Conservation (phyloP, 2,797 vertebrate species). For the Periophthalmus magnuspinnatus region DNA sequence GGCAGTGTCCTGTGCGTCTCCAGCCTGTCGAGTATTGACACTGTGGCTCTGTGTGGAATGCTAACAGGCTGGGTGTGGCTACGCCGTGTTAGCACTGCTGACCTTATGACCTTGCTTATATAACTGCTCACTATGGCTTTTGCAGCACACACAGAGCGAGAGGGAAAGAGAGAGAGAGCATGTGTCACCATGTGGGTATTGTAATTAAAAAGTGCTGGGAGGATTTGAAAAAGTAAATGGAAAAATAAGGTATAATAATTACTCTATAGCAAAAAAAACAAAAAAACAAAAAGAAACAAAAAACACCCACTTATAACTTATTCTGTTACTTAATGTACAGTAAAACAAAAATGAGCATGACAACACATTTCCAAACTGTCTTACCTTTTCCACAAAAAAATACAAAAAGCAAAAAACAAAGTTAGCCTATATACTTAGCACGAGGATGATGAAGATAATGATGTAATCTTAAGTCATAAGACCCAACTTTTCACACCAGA, state of each 20-base stretch:
- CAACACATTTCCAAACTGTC: background rate
- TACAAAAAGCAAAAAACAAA: background rate
- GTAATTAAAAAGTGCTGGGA: background rate
- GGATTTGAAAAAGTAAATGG: too few relatives aligned
- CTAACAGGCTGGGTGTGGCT: constrained; percentile 58
- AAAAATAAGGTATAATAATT: background rate
- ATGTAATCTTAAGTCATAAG: constrained; percentile 19
- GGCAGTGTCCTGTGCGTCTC: constrained; percentile 35
- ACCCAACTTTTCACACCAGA: constrained; percentile 9
- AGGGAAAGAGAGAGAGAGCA: constrained; percentile 15
- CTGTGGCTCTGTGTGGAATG: constrained; percentile 53
- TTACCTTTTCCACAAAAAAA: background rate
- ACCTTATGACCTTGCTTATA: constrained; percentile 55
- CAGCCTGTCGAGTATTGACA: constrained; percentile 43
- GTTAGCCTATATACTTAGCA: background rate
- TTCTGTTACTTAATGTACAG: background rate
- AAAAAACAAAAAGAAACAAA: background rate
- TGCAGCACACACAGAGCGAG: constrained; percentile 23
- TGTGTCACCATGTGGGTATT: constrained; percentile 24
- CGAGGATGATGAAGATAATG: constrained; percentile 15
- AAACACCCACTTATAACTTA: background rate
- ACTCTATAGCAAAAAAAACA: too few relatives aligned
- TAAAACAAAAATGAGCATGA: background rate
- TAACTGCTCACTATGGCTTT: constrained; percentile 41
- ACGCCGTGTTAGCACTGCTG: constrained; percentile 28